Percentiles rank a stretch among this genome's conserved stretches.
Conservation (phyloP, 2,888 invertebrate genomes). For the Phaonia tiefii region DNA sequence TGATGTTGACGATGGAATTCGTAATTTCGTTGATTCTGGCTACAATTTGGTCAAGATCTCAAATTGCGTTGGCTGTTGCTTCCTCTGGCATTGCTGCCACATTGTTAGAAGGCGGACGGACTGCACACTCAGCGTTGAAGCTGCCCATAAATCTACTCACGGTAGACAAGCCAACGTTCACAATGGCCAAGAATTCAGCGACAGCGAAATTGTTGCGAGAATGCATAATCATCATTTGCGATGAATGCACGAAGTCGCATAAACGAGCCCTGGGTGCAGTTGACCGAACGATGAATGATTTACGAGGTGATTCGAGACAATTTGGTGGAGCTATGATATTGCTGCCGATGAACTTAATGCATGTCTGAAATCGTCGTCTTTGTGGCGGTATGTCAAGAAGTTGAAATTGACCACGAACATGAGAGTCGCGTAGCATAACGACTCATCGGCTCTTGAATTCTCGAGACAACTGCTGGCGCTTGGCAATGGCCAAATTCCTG, state of each 20-base stretch:
- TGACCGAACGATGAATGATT: too few species aligned
- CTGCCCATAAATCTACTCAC: background rate
- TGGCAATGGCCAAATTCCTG: constrained; percentile 41
- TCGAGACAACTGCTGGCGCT: constrained; percentile 59
- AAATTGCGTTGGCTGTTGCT: background rate
- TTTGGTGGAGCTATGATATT: background rate
- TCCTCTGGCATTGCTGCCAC: background rate
- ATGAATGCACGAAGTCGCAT: too few species aligned
- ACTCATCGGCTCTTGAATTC: background rate
- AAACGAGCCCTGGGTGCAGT: too few species aligned
- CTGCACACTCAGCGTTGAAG: background rate
- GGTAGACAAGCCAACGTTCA: background rate
- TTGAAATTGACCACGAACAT: background rate
- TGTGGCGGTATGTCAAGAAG: background rate
- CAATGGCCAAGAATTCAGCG: background rate
- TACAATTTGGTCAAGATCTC: background rate
- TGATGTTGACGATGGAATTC: too few species aligned
- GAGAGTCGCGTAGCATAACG: background rate
- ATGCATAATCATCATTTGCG: too few species aligned
- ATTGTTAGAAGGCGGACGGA: background rate
- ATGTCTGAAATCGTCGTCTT: background rate
- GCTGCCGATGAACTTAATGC: background rate
- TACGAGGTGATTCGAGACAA: too few species aligned
- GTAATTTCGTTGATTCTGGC: background rate
- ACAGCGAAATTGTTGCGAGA: too few species aligned